Evolutionary conservation across 2,888 invertebrate species (phyloP).

Genomic region (Ornithoptera priamus): DNA sequence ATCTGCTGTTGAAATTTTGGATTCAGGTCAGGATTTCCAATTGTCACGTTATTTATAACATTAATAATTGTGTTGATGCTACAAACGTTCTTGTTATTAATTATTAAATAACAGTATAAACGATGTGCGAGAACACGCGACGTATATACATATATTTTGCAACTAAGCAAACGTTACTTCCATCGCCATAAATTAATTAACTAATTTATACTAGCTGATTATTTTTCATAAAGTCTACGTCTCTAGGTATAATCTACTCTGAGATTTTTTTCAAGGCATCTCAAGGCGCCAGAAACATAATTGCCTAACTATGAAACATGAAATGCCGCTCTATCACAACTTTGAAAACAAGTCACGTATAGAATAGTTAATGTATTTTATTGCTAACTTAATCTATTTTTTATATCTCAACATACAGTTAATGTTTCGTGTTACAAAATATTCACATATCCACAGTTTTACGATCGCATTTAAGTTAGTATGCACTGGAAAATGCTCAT

Average conservation of each 20-base stretch:
- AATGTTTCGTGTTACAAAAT: constrained; percentile 9
- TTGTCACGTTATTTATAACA: too few species aligned
- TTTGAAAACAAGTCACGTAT: constrained; percentile 7
- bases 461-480: constrained; percentile 24
- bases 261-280: background rate
- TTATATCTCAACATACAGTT: constrained; percentile 3
- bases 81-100: background rate
- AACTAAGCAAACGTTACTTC: too few species aligned
- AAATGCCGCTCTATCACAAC: constrained; percentile 4
- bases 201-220: background rate
- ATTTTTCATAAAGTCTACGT: background rate
- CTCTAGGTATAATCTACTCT: constrained; percentile 1
- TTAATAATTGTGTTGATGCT: background rate
- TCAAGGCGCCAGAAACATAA: background rate
- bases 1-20: background rate
- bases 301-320: background rate
- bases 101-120: background rate
- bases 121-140: background rate
- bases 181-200: too few species aligned
- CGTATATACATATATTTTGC: too few species aligned
- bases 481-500: constrained; percentile 21
- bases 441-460: constrained; percentile 12
- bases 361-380: constrained; percentile 4
- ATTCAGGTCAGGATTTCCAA: too few species aligned
- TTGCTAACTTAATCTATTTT: constrained; percentile 15